Evolutionary conservation across 2,888 invertebrate genomes (phyloP), one percentile per base, ranked within the genome.

Genomic region (Metalampra italica): DNA sequence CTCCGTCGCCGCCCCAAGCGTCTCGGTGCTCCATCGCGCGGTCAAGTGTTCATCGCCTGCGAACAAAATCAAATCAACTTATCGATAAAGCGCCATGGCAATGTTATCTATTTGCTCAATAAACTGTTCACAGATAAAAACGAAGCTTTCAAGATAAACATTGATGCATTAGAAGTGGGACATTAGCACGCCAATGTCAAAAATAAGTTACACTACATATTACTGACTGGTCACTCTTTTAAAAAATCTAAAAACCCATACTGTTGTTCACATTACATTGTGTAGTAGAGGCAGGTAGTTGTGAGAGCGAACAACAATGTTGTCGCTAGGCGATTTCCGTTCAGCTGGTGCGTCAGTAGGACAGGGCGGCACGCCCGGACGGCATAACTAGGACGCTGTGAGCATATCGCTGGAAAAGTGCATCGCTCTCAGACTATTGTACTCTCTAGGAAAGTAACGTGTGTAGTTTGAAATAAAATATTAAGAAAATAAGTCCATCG

Each of bases 41-140:
- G 75, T 88, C 79, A 88, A 78, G 79, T 77, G 63, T 80, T 88
- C 89, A 89, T 89, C 75, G 82, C 84, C 89, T 88, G 86, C 43
- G 64, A 71, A 82, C 71, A 75, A 76, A 56, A 56, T 40, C 46
- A 45, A 52, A 50, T 51, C 38, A 57, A 45, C 49, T 29, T 51
- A 48, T 39, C 42, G 38, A 48, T 47, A 50, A 45, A 11, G 9
- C 39, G 2, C 45, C 37, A 47, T 51, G 47, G 43, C 40, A 45
- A 45, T 44, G 12, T 34, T 13, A 37, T 7, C 8, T 32, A 15
- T 9, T 9, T n/a, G 11, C n/a, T 36, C 7, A n/a, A 36, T 36
- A 30, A 30, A 30, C 5, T 30, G 30, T 8, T 5, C 7, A 30
- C 30, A 30, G 30, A 30, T 30, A 48, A 50, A 39, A 41, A 43